Evolutionary conservation across 2,888 invertebrate species (phyloP), one percentile per base, ranked within the genome.

Genomic region (Ophion ellenae): DNA sequence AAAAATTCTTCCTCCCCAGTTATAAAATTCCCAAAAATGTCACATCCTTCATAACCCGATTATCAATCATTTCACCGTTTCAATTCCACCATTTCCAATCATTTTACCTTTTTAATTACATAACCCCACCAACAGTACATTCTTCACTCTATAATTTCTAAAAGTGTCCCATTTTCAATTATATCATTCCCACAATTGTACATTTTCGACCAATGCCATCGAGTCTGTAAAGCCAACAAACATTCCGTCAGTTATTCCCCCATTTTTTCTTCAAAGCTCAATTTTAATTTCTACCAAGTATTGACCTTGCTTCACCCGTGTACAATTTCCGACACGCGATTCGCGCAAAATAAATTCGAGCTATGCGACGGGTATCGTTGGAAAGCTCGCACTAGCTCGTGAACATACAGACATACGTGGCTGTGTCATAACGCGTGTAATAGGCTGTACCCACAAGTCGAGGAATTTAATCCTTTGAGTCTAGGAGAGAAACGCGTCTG

Each of bases 401-500:
- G 6, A 17, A 53, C 73, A 61, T 61, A 40, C 53, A 14, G n/a
- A 24, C 28, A 40, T 70, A 40, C 45, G 57, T 74, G 14, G 67
- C 9, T 20, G 32, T 32, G 32, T 17, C 45, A 66, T 73, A 81
- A 73, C 73, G 24, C 70, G 47, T 47, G 57, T 71, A 83, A 79
- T 76, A 28, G 61, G 67, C 70, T 76, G 73, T 71, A 28, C 9
- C 14, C 63, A 24, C 70, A 76, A 20, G 36, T 17, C 61, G 78
- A 57, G 75, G 57, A 79, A 75, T 57, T 53, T 75, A 82, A 67
- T 69, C 69, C 53, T 71, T 32, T 11, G 69, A 69, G 53, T 24
- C 61, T 20, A 57, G 70, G 66, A 75, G 82, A 79, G 70, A 82
- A 71, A 47, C 70, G 71, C 75, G 75, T 79, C 59, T 70, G 66